Base-by-base conservation (phyloP, 2,113 vertebrate genomes). In the Phalacrocorax brasilianus region DNA sequence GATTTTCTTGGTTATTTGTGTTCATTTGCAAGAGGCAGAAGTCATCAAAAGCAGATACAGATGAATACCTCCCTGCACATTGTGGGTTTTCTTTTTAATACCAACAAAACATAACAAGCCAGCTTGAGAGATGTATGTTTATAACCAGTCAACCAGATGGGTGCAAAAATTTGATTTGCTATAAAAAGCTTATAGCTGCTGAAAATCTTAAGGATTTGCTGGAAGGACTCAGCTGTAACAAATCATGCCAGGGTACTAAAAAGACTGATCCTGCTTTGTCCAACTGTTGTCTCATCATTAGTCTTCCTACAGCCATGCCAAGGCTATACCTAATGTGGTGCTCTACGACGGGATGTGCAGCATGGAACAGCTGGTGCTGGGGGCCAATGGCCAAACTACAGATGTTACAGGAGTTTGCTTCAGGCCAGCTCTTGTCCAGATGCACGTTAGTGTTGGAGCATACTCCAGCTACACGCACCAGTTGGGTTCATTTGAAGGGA, bases 191-290 rank as follows among this genome's bases (percentile, higher is more conserved):
- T 90, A 88, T 33, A 91, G 88, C 67, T 93, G 88, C 71, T 90
- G 91, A 91, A 94, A 96, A 88, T 82, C 93, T 96, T 85, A 49
- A 80, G 95, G 95, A 94, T 95, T 96, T 96, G n/a, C 82, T 96
- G 82, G 85, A 79, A 94, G 62, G 87, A 88, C 44, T 91, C 71
- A 53, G 77, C 77, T 78, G 58, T 65, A 92, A 84, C 68, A 94
- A 96, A 70, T 95, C 89, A 76, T 45, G 40, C 62, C 94, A 89
- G 33, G 62, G 44, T 14, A 15, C 53, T 91, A 35, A 79, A 86
- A 67, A 89, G 35, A 21, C 26, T 66, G 91, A 91, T 91, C 70
- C 61, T 67, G 33, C 30, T 89, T 89, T 88, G 66, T 71, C 87
- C 65, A 52, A 3, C 66, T 89, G 70, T 56, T 89, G 87, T 33